Base-by-base conservation (phyloP, 1,140 invertebrate genomes). In the Holcopasites calliopsidis region DNA sequence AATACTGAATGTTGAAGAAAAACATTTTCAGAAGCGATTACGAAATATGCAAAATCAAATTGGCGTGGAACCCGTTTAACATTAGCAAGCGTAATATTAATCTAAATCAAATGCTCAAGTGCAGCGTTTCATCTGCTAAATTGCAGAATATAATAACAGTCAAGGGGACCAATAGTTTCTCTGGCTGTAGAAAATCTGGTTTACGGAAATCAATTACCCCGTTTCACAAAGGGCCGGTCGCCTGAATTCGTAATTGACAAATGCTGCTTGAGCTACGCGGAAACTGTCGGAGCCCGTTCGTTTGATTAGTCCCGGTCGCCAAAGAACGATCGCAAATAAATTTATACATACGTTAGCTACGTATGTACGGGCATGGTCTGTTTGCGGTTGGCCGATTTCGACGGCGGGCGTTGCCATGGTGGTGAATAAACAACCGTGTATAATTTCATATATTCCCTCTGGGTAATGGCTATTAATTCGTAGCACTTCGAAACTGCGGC, bases 401-500 rank as follows among this genome's bases (percentile, higher is more conserved):
- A 16, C n/a, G 13, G 21, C 16, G 18, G n/a, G 31, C 3, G 21
- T 16, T 23, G 21, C 18, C 18, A 38, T 18, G 11, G n/a, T n/a
- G 54, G 54, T 55, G 16, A 40, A 40, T 65, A 18, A 26, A 65
- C 21, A n/a, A 33, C 57, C 33, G 49, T 26, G 10, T 66, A 61
- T 73, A 79, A 77, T 79, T 79, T 72, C 76, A 28, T 78, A 38
- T 10, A 57, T 8, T 64, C 55, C 55, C 69, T 10, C 21, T 13
- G 76, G 62, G 69, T 61, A 47, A 74, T 80, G 31, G 54, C 69
- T 74, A 80, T 80, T 79, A 80, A 80, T 80, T 80, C 62, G 58
- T 38, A 10, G 70, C 47, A 58, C 58, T 60, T 33, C 52, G 16
- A 52, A 38, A 23, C n/a, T 16, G 47, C 40, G 16, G 47, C 35